A percentile compares a stretch with the other conserved stretches of the same genome.
phyloP scores from a whole-genome alignment of 2,113 vertebrate species.

The Ahaetulla prasina region DNA sequence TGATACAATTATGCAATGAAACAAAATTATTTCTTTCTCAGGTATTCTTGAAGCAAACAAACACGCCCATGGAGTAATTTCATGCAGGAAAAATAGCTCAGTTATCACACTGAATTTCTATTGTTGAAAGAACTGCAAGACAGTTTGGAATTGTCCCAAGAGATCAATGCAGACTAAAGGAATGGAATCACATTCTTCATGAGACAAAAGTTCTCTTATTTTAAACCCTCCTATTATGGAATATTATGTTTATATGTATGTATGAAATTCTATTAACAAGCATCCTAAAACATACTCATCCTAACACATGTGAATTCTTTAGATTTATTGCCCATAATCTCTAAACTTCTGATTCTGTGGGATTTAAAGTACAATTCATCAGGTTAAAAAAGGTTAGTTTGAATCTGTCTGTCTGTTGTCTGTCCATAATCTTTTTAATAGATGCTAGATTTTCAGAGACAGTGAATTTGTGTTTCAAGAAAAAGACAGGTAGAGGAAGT shows the following conservation, averaged over 20 bases:
- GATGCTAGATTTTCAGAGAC: slow-evolving; percentile 13
- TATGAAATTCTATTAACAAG: neutral
- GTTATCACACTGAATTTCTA: neutral
- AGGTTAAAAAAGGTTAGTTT: neutral
- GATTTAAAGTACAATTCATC: neutral
- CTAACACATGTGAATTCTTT: neutral
- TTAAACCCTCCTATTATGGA: neutral
- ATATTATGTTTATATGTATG: neutral
- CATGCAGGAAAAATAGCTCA: neutral
- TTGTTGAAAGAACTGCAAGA: neutral
- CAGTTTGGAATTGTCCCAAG: neutral
- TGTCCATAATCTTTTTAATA: slow-evolving; percentile 1
- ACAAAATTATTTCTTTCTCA: neutral
- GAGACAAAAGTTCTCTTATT: neutral
- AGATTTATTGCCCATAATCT: neutral
- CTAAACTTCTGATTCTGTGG: neutral
- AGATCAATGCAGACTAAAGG: neutral
- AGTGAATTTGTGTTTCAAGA: slow-evolving; percentile 21
- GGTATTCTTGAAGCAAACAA: neutral
- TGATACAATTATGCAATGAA: neutral
- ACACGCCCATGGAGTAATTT: neutral
- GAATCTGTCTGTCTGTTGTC: neutral
- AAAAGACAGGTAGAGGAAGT: slow-evolving; percentile 1
- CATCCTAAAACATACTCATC: neutral
- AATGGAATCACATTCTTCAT: neutral